Evolutionary conservation across 2,797 vertebrate genomes (phyloP), one percentile per base, ranked within the genome.

Genomic region (Pangasius djambal): DNA sequence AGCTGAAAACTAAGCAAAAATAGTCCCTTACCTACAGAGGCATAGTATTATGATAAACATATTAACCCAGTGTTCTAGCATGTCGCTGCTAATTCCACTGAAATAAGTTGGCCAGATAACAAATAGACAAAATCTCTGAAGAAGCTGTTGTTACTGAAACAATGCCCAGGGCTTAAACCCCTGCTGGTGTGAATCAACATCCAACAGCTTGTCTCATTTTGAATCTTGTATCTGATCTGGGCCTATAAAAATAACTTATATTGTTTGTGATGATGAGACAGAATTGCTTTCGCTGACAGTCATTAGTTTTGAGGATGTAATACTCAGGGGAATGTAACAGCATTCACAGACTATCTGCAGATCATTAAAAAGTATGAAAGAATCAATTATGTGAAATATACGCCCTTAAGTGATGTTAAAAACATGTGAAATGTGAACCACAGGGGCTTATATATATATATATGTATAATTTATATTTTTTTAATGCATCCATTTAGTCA

Each of bases 141-240:
- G 55, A 61, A 82, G 31, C 31, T 59, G 55, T 82, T 61, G 31
- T 59, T 59, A 59, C 55, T 59, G 55, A 82, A 82, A 61, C 55
- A 82, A 20, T 82, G 79, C 34, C 79, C 20, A 37, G 55, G 52
- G 79, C 79, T 82, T 61, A 61, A 59, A 82, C 79, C 40, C 79
- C 79, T 82, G 5, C 55, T 61, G 31, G 79, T 22, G 31, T 34
- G 18, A 82, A 59, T 81, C 31, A 37, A 37, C 79, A 25, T 31
- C 31, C 34, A 59, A 82, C 55, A 82, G 52, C 78, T 2, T 57
- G 50, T 79, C 52, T 79, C 52, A n/a, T 79, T 79, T 78, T 57
- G n/a, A 59, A 28, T 18, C 48, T 6, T 52, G 28, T 78, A 28
- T 78, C 48, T 31, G 28, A 78, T 75, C 72, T 75, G 4, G 72